Evolutionary conservation across 2,888 invertebrate genomes (phyloP), one percentile per base, ranked within the genome.

Genomic region (Drepanosiphum platanoidis): DNA sequence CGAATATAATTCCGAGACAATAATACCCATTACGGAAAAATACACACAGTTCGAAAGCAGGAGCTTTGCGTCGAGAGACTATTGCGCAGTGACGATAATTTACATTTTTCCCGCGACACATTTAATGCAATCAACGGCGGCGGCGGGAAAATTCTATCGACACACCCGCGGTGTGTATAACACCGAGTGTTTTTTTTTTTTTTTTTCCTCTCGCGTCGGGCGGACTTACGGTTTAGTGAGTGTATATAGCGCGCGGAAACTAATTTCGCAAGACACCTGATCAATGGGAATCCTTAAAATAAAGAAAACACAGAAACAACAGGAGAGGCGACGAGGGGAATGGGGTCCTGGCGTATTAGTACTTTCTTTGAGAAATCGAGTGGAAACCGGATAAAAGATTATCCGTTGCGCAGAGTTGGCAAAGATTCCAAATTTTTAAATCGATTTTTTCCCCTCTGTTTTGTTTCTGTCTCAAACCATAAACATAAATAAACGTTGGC

Each of bases 371-470:
- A 42, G 71, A 72, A 81, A 81, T 81, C 71, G 72, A 81, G 71
- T 42, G 81, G 81, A 81, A 81, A 81, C 61, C 30, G 81, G 81
- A 81, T 72, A 81, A 81, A 71, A 72, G 39, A n/a, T n/a, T n/a
- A n/a, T n/a, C n/a, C n/a, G n/a, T 15, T 30, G 42, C 32, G 32
- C 61, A 15, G 61, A 72, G 71, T 72, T 81, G 81, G 71, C 81
- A 81, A 32, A 32, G 58, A 42, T 61, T 81, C 61, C 71, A 7
- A 61, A 72, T 39, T 72, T 39, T n/a, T 8, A 42, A 72, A 72
- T 72, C 61, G 71, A 61, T 81, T 72, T 61, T 72, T 32, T 61
- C 61, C 1, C 58, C n/a, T 64, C 32, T 18, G 9, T 32, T n/a
- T n/a, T n/a, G n/a, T n/a, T n/a, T n/a, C n/a, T n/a, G n/a, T n/a